Conservation (phyloP, 2,888 invertebrate species). For the Drosophila silvestris region DNA sequence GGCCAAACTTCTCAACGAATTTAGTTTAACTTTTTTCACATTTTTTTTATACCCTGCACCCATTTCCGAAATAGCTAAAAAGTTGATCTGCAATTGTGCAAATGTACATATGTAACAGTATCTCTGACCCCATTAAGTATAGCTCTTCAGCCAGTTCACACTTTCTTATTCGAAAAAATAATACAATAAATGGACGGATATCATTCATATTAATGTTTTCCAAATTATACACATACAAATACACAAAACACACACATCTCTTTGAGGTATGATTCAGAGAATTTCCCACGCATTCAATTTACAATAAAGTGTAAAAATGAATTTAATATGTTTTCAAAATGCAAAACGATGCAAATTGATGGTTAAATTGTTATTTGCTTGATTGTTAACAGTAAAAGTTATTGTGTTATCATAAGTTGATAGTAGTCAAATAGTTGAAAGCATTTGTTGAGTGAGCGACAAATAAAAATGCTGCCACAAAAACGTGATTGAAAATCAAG, state of each 20-base stretch:
- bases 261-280: background rate
- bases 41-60: background rate
- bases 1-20: slow-evolving; percentile 7
- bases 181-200: background rate
- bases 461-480: background rate
- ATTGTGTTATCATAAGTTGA: background rate
- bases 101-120: background rate
- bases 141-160: background rate
- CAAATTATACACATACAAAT: background rate
- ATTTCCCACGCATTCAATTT: background rate
- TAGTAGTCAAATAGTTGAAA: background rate
- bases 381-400: background rate
- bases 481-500: background rate
- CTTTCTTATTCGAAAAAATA: background rate
- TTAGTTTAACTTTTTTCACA: slow-evolving; percentile 2
- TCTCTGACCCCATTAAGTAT: background rate
- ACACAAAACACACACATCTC: background rate
- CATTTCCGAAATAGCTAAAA: background rate
- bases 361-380: background rate
- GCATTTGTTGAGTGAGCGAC: background rate
- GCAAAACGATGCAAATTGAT: background rate
- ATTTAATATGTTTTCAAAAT: background rate
- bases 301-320: background rate
- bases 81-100: background rate
- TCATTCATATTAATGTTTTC: background rate